Percentiles rank a stretch among this genome's conserved stretches.
Evolutionary conservation across 2,888 invertebrate species (phyloP).

Genomic region (Brachyptera putata): DNA sequence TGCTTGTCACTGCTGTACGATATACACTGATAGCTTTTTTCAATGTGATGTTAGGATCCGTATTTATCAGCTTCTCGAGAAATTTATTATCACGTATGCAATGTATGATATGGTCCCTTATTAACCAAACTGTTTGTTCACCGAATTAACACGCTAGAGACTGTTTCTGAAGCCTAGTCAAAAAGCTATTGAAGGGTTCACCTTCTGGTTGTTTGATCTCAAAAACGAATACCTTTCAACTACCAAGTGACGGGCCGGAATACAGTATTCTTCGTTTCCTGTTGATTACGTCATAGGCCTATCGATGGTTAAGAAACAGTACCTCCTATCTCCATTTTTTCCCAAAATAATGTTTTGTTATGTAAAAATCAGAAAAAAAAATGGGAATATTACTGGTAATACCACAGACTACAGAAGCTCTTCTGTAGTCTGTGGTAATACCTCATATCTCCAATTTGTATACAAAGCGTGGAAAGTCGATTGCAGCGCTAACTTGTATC

Average conservation of each 20-base stretch:
- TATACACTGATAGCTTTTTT: background rate
- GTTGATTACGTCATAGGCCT: constrained; percentile 1
- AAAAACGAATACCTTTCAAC: background rate
- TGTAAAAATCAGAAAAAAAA: too few species aligned
- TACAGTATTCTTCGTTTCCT: constrained; percentile 3
- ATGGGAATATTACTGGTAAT: too few species aligned
- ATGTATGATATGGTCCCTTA: background rate
- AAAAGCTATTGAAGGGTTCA: background rate
- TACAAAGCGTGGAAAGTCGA: too few species aligned
- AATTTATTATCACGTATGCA: background rate
- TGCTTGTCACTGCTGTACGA: background rate
- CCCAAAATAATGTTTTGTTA: too few species aligned
- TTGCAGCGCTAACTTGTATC: too few species aligned
- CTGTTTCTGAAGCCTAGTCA: background rate
- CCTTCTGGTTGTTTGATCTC: background rate
- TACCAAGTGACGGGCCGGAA: background rate
- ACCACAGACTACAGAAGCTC: too few species aligned
- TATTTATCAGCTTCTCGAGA: background rate
- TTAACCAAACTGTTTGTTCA: background rate
- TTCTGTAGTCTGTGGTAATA: too few species aligned
- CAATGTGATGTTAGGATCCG: background rate
- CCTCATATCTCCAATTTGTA: too few species aligned
- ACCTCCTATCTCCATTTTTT: too few species aligned
- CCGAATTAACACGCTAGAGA: background rate
- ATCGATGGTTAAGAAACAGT: too few species aligned